phyloP scores from a whole-genome alignment of 2,113 vertebrate genomes.

The Kobus ellipsiprymnus region DNA sequence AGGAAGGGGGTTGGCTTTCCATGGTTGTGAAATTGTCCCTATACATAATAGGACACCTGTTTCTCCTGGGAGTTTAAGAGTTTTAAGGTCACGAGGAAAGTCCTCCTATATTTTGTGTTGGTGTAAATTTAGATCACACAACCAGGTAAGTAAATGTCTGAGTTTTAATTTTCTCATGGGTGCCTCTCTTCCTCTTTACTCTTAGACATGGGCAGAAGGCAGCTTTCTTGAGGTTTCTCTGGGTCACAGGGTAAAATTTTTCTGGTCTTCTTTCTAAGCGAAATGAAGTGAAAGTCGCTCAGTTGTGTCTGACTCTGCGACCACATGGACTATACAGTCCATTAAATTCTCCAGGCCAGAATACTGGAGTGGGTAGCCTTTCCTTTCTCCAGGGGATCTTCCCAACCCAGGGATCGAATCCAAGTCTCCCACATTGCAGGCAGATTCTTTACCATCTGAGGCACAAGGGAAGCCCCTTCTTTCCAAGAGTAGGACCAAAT shows the following conservation, averaged over 20 bases:
- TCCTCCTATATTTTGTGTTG: not conserved
- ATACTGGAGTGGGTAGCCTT: not conserved
- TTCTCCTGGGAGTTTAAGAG: not conserved
- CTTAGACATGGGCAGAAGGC: not conserved
- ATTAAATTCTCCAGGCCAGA: not conserved
- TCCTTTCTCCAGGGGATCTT: not conserved
- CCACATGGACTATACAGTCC: not conserved
- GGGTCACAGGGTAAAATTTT: not conserved
- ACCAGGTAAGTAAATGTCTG: not conserved
- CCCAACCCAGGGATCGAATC: not conserved
- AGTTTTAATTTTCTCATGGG: not conserved
- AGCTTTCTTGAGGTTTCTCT: not conserved
- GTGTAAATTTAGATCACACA: not conserved
- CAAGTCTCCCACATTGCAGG: not conserved
- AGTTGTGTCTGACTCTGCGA: not conserved
- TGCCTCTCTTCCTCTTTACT: not conserved
- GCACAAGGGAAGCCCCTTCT: not conserved
- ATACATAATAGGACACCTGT: not conserved
- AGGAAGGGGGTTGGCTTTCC: not conserved
- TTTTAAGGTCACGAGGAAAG: not conserved
- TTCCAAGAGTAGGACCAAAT: not conserved
- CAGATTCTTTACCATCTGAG: not conserved
- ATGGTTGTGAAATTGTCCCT: not conserved
- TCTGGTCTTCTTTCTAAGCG: not conserved
- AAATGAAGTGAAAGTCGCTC: not conserved